Conservation (phyloP, 2,797 vertebrate species). For the Columba guinea region DNA sequence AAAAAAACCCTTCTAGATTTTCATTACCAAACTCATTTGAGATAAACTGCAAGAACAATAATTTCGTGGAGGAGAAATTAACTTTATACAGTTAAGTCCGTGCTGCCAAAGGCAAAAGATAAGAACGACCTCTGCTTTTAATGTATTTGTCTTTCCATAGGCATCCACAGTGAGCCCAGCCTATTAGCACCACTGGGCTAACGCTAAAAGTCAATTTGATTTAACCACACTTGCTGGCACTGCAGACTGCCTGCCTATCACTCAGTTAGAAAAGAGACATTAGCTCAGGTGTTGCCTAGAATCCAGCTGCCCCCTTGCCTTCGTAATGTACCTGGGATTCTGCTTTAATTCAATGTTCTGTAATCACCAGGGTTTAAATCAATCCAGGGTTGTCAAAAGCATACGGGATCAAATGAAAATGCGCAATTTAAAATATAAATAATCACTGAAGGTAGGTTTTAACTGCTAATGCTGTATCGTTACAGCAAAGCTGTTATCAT, state of each 20-base stretch:
- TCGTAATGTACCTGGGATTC: background rate
- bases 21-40: constrained; percentile 6
- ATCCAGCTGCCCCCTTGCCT: constrained; percentile 12
- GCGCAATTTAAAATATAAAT: background rate
- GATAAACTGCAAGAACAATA: background rate
- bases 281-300: constrained; percentile 10
- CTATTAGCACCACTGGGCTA: constrained; percentile 23
- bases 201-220: constrained; percentile 56
- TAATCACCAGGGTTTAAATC: constrained; percentile 4
- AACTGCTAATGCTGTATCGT: background rate
- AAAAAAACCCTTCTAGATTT: background rate
- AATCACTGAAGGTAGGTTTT: background rate
- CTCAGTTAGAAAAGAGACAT: constrained; percentile 38
- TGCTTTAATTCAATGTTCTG: background rate
- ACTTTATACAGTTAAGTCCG: background rate
- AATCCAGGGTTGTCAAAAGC: constrained; percentile 3
- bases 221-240: constrained; percentile 50
- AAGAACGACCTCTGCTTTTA: constrained; percentile 53
- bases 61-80: background rate
- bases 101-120: constrained; percentile 12
- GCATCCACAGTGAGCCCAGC: constrained; percentile 20
- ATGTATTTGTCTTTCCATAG: constrained; percentile 43
- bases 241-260: constrained; percentile 41
- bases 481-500: background rate
- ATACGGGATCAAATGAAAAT: constrained; percentile 38